phyloP scores from a whole-genome alignment of 2,113 vertebrate species.

The Perca schrenkii region DNA sequence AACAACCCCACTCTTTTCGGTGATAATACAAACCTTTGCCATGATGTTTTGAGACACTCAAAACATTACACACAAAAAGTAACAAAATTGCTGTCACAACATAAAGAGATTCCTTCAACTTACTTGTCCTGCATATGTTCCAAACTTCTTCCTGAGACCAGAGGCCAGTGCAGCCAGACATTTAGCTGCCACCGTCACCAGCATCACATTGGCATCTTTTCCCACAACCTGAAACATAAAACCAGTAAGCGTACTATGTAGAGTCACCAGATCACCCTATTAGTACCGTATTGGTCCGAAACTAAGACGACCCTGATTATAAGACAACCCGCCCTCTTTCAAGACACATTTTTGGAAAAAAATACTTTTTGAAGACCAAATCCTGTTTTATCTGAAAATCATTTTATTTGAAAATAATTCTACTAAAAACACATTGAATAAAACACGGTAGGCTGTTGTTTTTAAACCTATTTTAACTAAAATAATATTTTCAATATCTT shows the following conservation, averaged over 20 bases:
- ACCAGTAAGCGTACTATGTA: neutral
- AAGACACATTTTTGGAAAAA: too few relatives aligned
- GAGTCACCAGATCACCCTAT: neutral
- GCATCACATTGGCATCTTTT: conserved; percentile 98
- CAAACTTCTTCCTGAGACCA: conserved; percentile 98
- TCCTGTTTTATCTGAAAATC: too few relatives aligned
- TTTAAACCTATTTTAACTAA: too few relatives aligned
- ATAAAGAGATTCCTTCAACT: conserved; percentile 71
- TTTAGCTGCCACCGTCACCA: conserved; percentile 96
- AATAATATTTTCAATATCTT: too few relatives aligned
- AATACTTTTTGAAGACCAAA: too few relatives aligned
- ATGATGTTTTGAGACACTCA: neutral
- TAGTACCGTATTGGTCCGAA: too few relatives aligned
- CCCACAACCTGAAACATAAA: conserved; percentile 89
- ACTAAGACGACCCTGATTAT: too few relatives aligned
- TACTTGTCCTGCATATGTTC: conserved; percentile 94
- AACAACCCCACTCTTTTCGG: neutral
- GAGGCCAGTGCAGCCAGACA: conserved; percentile 92
- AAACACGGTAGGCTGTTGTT: too few relatives aligned
- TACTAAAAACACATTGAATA: too few relatives aligned
- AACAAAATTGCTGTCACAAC: neutral
- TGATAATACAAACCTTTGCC: neutral
- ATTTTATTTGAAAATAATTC: too few relatives aligned
- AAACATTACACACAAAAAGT: neutral
- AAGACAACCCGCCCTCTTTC: too few relatives aligned